Conservation (phyloP, 1,140 invertebrate species). For the Atta cephalotes region DNA sequence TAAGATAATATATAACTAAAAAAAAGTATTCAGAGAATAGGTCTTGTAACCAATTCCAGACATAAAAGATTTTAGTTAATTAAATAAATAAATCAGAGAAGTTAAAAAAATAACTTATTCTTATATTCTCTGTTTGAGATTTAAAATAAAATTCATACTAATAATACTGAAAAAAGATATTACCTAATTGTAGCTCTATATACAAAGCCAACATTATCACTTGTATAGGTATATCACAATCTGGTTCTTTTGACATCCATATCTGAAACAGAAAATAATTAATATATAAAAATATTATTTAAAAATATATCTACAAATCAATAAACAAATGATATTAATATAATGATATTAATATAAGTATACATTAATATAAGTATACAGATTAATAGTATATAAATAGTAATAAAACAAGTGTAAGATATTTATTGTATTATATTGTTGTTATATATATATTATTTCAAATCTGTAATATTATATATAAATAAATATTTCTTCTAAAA, state of each 20-base stretch:
- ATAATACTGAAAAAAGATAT: conserved; percentile 50
- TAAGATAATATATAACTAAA: background rate
- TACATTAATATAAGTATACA: no score
- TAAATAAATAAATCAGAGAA: background rate
- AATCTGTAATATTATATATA: background rate
- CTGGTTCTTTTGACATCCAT: conserved; percentile 87
- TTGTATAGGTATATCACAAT: conserved; percentile 90
- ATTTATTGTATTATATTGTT: background rate
- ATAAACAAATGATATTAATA: no score
- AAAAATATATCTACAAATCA: background rate
- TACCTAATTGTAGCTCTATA: conserved; percentile 91
- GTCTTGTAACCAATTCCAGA: background rate
- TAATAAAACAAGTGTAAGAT: background rate
- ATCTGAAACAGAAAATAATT: conserved; percentile 82
- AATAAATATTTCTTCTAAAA: background rate
- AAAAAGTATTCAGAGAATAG: background rate
- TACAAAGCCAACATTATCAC: conserved; percentile 91
- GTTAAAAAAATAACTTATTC: background rate
- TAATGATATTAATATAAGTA: no score
- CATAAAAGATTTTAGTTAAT: background rate
- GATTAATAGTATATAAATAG: background rate
- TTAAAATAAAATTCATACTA: conserved; percentile 19
- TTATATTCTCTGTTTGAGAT: background rate
- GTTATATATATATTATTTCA: background rate
- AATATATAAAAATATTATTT: background rate